These are phyloP conservation scores for Glaucomys volans DNA, from an alignment of 2,113 vertebrate genomes.

Conservation along the genomic window DNA sequence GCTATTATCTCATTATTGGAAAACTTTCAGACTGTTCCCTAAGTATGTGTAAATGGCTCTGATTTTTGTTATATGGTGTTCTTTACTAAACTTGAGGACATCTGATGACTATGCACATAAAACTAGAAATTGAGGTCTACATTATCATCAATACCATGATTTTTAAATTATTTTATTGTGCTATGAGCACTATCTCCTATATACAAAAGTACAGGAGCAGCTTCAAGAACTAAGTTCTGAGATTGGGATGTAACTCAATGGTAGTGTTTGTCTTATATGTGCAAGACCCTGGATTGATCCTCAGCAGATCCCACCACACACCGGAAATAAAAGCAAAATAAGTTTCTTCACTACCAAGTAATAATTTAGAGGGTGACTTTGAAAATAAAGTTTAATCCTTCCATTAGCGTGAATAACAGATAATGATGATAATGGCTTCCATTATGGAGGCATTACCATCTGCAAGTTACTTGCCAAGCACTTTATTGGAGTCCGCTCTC, in stretches of 20 bases:
- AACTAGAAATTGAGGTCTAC: not conserved
- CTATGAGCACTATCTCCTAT: no score
- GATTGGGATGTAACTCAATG: not conserved
- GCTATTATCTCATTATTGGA: not conserved
- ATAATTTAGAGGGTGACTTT: constrained; percentile 59
- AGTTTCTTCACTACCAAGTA: not conserved
- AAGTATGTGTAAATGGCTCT: not conserved
- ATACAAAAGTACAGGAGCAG: not conserved
- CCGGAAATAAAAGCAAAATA: not conserved
- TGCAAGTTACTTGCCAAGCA: not conserved
- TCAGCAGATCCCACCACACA: not conserved
- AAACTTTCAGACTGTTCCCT: not conserved
- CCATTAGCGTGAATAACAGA: not conserved
- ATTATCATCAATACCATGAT: not conserved
- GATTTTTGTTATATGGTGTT: not conserved
- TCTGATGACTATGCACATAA: not conserved
- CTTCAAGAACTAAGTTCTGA: no score
- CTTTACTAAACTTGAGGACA: not conserved
- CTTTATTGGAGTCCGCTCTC: not conserved
- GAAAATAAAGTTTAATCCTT: constrained; percentile 43
- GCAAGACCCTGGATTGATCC: not conserved
- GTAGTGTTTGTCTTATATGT: not conserved
- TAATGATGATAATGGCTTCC: not conserved
- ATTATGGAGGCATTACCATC: not conserved
- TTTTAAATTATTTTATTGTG: not conserved